These are phyloP conservation scores for Tenrec ecaudatus DNA, from an alignment of 2,113 vertebrate genomes.

Conservation along the genomic window DNA sequence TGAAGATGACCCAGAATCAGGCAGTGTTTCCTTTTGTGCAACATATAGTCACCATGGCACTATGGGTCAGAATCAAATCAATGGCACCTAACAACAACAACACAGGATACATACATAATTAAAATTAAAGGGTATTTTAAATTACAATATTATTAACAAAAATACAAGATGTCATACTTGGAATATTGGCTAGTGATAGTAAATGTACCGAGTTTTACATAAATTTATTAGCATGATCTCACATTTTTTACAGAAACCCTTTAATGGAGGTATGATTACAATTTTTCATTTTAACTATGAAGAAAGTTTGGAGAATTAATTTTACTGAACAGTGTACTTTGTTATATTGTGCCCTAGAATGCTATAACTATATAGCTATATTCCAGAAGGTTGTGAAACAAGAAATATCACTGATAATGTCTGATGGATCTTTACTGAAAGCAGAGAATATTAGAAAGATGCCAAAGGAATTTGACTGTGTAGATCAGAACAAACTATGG, in stretches of 20 bases:
- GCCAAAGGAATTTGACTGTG: too few relatives aligned
- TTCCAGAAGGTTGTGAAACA: not conserved
- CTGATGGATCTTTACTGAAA: too few relatives aligned
- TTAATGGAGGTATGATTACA: not conserved
- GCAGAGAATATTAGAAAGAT: too few relatives aligned
- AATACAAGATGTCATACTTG: conserved; percentile 28
- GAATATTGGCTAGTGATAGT: not conserved
- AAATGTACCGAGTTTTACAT: conserved; percentile 3
- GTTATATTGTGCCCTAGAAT: not conserved
- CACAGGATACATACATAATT: not conserved
- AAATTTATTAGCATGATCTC: conserved; percentile 27
- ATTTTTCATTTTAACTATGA: conserved; percentile 35
- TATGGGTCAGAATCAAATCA: too few relatives aligned
- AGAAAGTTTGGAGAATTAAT: not conserved
- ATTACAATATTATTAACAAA: conserved; percentile 38
- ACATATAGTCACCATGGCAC: too few relatives aligned
- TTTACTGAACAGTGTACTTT: not conserved
- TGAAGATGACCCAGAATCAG: too few relatives aligned
- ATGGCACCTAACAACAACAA: too few relatives aligned
- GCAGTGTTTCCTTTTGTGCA: too few relatives aligned
- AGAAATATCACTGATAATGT: too few relatives aligned
- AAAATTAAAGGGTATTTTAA: not conserved
- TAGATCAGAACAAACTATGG: too few relatives aligned
- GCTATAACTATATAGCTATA: not conserved
- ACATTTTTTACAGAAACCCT: conserved; percentile 33